Evolutionary conservation across 2,113 vertebrate species (phyloP).

Genomic region (human (Homo sapiens)): GRCh38 chr12:13417001-13417500

Average conservation of each 20-base stretch:
- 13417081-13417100: not conserved
- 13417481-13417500: constrained; percentile 73
- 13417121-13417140: not conserved
- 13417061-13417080: not conserved
- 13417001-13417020: not conserved
- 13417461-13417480: constrained; percentile 77
- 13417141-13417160: not conserved
- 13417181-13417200: not conserved
- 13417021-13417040: not conserved
- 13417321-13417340: not conserved
- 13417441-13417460: constrained; percentile 63
- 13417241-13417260: not conserved
- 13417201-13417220: not conserved
- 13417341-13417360: not conserved
- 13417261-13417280: not conserved
- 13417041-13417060: not conserved
- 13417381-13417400: not conserved
- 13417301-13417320: not conserved
- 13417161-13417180: no score
- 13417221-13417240: not conserved
- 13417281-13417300: not conserved
- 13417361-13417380: not conserved
- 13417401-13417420: constrained; percentile 58
- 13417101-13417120: not conserved
- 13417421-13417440: not conserved